Evolutionary conservation across 2,888 invertebrate species (phyloP).

Genomic region (Rhagophthalmus giganteus): DNA sequence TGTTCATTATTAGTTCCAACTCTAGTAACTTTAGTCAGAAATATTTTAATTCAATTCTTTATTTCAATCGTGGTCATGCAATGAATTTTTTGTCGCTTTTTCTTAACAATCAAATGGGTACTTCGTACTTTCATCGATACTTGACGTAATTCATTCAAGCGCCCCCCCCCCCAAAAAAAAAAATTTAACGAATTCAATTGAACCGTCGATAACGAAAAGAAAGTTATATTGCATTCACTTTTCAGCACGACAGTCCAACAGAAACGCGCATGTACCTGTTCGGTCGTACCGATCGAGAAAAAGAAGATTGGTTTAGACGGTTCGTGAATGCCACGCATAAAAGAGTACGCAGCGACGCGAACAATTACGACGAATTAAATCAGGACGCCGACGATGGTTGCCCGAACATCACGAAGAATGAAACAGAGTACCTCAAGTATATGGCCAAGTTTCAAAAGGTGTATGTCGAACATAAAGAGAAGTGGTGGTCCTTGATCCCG

Average conservation of each 20-base stretch:
- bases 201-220: no score
- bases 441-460: constrained; percentile 49
- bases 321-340: constrained; percentile 45
- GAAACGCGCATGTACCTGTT: constrained; percentile 56
- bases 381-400: neutral
- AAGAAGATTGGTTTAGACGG: constrained; percentile 80
- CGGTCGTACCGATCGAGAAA: constrained; percentile 83
- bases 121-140: no score
- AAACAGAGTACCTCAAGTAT: constrained; percentile 47
- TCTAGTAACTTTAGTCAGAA: no score
- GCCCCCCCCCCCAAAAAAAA: no score
- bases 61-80: no score
- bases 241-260: constrained; percentile 37
- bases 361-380: neutral
- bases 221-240: neutral
- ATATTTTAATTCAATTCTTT: no score
- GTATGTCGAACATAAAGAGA: neutral
- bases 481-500: no score
- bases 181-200: no score
- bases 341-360: constrained; percentile 1
- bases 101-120: no score
- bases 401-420: constrained; percentile 15
- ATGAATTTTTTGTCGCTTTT: no score
- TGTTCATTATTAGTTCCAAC: no score
- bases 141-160: no score